phyloP scores from a whole-genome alignment of 1,140 invertebrate genomes.

The Drosophila saltans region DNA sequence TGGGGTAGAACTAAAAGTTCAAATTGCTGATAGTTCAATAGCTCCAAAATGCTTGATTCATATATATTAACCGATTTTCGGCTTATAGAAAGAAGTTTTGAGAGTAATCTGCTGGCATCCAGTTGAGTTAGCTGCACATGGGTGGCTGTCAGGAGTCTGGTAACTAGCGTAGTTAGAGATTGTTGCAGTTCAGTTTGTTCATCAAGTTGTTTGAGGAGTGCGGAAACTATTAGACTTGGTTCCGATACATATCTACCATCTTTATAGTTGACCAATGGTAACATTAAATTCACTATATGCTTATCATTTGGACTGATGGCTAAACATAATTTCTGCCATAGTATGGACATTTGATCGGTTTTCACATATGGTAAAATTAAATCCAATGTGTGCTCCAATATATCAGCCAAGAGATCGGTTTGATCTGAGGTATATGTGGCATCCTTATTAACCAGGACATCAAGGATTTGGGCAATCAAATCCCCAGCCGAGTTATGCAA shows the following conservation, averaged over 20 bases:
- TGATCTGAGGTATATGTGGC: constrained; percentile 85
- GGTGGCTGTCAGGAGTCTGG: constrained; percentile 68
- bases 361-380: constrained; percentile 86
- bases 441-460: constrained; percentile 84
- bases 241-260: constrained; percentile 87
- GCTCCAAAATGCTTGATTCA: constrained; percentile 86
- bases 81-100: constrained; percentile 85
- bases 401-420: constrained; percentile 86
- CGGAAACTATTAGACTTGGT: constrained; percentile 84
- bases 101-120: constrained; percentile 86
- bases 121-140: constrained; percentile 87
- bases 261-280: constrained; percentile 86
- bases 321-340: constrained; percentile 84
- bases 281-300: constrained; percentile 84
- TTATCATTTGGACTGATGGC: constrained; percentile 15
- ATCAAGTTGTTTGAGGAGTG: constrained; percentile 84
- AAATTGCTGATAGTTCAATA: constrained; percentile 88
- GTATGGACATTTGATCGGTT: constrained; percentile 85
- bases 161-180: constrained; percentile 46
- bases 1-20: constrained; percentile 89
- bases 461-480: constrained; percentile 87
- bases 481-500: constrained; percentile 91
- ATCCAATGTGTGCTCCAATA: constrained; percentile 86
- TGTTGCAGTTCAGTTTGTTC: neutral
- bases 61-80: constrained; percentile 84